These are phyloP conservation scores for Cirrhinus molitorella DNA, from an alignment of 2,797 vertebrate species.

Conservation along the genomic window DNA sequence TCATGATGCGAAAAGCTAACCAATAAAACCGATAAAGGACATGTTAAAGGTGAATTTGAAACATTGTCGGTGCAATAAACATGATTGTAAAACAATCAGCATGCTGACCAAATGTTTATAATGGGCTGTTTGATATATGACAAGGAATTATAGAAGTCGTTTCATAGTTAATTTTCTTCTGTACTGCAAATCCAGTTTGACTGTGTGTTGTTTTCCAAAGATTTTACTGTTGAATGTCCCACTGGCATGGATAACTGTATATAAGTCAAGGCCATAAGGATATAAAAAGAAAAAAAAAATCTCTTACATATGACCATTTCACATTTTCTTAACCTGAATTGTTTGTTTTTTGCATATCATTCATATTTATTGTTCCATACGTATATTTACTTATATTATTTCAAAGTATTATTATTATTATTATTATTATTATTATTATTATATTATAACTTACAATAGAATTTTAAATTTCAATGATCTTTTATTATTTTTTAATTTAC, in stretches of 20 bases:
- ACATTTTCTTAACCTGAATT: too few relatives aligned
- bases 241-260: not conserved
- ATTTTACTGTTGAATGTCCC: not conserved
- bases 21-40: not conserved
- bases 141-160: not conserved
- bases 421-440: too few relatives aligned
- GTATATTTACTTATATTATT: too few relatives aligned
- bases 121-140: slow-evolving; percentile 1
- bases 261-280: not conserved
- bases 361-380: too few relatives aligned
- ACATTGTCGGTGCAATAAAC: not conserved
- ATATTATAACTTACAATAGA: too few relatives aligned
- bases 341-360: too few relatives aligned
- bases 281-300: not conserved
- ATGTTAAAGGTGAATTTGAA: slow-evolving; percentile 6
- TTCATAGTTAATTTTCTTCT: not conserved
- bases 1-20: not conserved
- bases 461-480: too few relatives aligned
- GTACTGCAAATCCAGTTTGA: not conserved
- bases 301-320: too few relatives aligned
- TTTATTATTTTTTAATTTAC: too few relatives aligned
- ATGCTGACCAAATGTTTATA: not conserved
- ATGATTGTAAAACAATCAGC: not conserved
- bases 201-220: not conserved
- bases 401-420: too few relatives aligned